Evolutionary conservation across 30 jellyfish, hydroid and myxozoan genomes (phyloP).

Genomic region (Hydra vulgaris): DNA sequence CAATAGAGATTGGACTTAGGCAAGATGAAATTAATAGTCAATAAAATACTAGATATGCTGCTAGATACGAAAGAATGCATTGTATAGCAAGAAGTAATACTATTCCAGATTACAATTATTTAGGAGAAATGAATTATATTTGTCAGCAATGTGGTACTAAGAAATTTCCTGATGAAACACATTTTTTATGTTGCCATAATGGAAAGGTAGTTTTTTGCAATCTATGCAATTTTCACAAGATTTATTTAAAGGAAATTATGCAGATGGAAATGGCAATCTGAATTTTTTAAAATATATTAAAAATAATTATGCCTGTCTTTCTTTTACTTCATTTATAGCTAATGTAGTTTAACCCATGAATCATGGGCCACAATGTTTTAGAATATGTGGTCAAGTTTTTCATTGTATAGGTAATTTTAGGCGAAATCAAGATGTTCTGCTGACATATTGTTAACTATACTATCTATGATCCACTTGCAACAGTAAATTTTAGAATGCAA

Average conservation of each 20-base stretch:
- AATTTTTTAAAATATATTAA: neutral
- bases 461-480: slow-evolving; percentile 4
- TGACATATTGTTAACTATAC: neutral
- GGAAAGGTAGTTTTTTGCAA: neutral
- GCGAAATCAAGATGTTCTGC: neutral
- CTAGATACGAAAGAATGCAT: neutral
- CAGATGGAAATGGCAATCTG: neutral
- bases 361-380: slow-evolving; percentile 10
- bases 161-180: neutral
- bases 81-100: neutral
- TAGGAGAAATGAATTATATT: neutral
- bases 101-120: neutral
- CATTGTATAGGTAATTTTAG: neutral
- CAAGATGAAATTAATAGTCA: neutral
- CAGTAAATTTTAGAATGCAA: slow-evolving; percentile 10
- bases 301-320: neutral
- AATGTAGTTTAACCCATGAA: neutral
- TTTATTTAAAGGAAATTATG: neutral
- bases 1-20: neutral
- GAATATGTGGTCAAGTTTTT: slow-evolving; percentile 10
- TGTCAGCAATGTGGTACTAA: neutral
- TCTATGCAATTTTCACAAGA: neutral
- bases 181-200: neutral
- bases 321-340: slow-evolving; percentile 5
- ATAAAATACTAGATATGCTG: neutral